phyloP scores from a whole-genome alignment of 2,888 invertebrate genomes.

The Kryphioiulus occultus region DNA sequence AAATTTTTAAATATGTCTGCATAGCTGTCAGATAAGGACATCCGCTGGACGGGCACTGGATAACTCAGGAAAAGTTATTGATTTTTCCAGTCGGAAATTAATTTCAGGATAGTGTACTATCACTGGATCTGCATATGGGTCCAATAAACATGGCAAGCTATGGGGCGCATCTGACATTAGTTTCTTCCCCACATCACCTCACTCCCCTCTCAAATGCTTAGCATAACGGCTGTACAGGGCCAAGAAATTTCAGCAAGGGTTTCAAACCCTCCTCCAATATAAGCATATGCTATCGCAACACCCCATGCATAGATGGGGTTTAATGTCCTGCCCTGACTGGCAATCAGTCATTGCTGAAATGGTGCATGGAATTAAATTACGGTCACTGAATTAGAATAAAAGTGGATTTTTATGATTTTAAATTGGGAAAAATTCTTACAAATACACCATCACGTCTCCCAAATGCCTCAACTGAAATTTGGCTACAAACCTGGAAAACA shows the following conservation, averaged over 20 bases:
- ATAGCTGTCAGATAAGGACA: neutral
- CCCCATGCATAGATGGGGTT: neutral
- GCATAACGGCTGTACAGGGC: neutral
- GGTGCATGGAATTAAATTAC: neutral
- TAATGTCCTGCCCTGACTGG: neutral
- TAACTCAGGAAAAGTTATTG: neutral
- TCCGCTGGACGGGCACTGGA: neutral
- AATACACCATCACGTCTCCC: neutral
- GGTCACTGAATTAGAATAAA: neutral
- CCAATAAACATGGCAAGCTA: neutral
- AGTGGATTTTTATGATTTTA: neutral
- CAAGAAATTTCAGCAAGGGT: neutral
- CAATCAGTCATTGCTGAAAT: neutral
- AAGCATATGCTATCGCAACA: neutral
- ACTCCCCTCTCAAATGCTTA: neutral
- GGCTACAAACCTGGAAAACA: too few relatives aligned
- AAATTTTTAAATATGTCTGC: neutral
- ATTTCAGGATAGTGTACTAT: constrained; percentile 8
- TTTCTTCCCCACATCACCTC: too few relatives aligned
- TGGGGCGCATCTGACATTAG: constrained; percentile 29
- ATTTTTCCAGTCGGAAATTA: neutral
- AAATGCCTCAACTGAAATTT: too few relatives aligned
- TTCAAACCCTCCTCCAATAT: neutral
- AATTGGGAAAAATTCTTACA: neutral
- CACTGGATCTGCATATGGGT: neutral